Base-by-base conservation (phyloP, 2,888 invertebrate genomes). In the Papilio demoleus region DNA sequence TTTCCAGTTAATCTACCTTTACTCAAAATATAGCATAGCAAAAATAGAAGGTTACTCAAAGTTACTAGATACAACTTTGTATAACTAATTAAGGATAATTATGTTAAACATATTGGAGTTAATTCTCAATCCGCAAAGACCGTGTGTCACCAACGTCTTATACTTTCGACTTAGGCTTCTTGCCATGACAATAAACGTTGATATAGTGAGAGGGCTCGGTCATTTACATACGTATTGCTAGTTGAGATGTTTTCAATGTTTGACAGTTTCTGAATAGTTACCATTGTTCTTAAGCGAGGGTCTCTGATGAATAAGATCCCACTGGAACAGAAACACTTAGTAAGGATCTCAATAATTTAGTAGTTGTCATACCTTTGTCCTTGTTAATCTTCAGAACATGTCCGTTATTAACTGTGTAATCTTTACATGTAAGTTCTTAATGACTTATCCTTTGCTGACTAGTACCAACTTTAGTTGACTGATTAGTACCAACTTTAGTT, bases 181-280 rank as follows among this genome's bases (percentile, higher is more conserved):
- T 82, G 84, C 86, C 84, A 88, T 89, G 89, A 92, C 91, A 91
- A 90, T 92, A 91, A 90, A 89, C 83, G 77, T 81, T 73, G 74
- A 79, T 78, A 79, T 74, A 70, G 65, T 63, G 68, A 64, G 71
- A 72, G 82, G 81, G 79, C 80, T 78, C 77, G 80, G 70, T 77
- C 83, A 91, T 92, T 91, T 85, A 83, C 89, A 91, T 91, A 88
- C 81, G 83, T 82, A 89, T 87, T 83, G 82, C 82, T 75, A 71
- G 68, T 73, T 70, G 76, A 79, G 81, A 80, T 78, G 81, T 79
- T 84, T 82, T 79, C 84, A 88, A 86, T 88, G 87, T 90, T 91
- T 90, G 90, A 91, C 92, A 91, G 90, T 88, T 86, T 79, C 74
- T 74, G 24, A 84, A 85, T 80, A 78, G 80, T 84, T 78, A 71